Base-by-base conservation (phyloP, 2,888 invertebrate genomes). In the Amphipyra berbera region DNA sequence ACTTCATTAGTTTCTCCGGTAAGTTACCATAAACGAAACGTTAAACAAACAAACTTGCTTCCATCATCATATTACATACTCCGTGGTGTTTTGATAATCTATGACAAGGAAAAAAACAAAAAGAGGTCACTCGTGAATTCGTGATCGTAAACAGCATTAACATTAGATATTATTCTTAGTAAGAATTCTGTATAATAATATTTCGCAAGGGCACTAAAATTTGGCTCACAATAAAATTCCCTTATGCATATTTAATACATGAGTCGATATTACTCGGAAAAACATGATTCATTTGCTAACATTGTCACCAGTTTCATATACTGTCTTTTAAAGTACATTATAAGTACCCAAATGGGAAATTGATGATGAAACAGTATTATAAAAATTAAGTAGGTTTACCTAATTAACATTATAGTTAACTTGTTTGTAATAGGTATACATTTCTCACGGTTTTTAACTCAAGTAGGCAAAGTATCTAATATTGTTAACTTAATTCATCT, bases 181-280 rank as follows among this genome's bases (percentile, higher is more conserved):
- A 37, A 50, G 61, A 76, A 75, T 54, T 68, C 46, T 33, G 47
- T 63, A 13, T 40, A 45, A 13, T 40, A 45, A 47, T 41, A 69
- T 79, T 76, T 76, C 63, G 72, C 76, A 79, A 79, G 46, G 61
- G 62, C 58, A 56, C 21, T 30, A 62, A 54, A 52, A 65, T 73
- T 66, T 73, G 37, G 61, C 41, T 42, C 54, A 61, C 48, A 57
- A 60, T 56, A 61, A 66, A 62, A 60, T 65, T 52, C 64, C 44
- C 48, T 60, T 54, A 50, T 60, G 63, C 55, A 72, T 74, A 61
- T 61, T 66, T 73, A 46, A 45, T 33, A 49, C 45, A 60, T 56
- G 68, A 76, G 13, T 63, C 46, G 49, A 12, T 61, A 50, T 69
- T 78, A 71, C 68, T 49, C 12, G 41, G 78, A 74, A 78, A 40